These are phyloP conservation scores for Sturmia bella DNA, from an alignment of 2,888 invertebrate species.

Conservation along the genomic window DNA sequence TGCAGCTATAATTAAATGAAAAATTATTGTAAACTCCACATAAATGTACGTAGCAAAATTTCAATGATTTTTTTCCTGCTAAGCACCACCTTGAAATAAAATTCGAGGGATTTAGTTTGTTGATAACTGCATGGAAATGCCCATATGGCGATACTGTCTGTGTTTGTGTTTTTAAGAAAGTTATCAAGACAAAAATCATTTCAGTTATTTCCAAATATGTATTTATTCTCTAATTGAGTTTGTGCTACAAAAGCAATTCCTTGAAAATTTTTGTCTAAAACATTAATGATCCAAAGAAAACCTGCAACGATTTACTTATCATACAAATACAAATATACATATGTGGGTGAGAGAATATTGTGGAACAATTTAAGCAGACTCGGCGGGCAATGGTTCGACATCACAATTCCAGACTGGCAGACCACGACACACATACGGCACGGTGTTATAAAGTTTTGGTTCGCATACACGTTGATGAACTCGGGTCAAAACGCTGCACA, in stretches of 20 bases:
- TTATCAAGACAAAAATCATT: too few species aligned
- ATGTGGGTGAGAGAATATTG: background rate
- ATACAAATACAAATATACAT: background rate
- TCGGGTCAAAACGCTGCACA: conserved; percentile 73
- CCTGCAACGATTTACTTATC: conserved; percentile 30
- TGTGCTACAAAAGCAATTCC: background rate
- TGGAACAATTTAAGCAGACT: background rate
- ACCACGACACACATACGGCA: conserved; percentile 77
- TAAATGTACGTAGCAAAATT: too few species aligned
- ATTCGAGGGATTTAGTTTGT: too few species aligned
- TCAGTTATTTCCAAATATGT: too few species aligned
- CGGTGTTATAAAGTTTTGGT: conserved; percentile 75
- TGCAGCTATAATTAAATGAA: too few species aligned
- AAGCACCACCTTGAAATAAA: too few species aligned
- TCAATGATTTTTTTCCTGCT: too few species aligned
- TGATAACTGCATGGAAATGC: too few species aligned
- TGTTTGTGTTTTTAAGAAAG: too few species aligned
- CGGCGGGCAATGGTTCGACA: conserved; percentile 73
- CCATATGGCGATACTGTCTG: too few species aligned
- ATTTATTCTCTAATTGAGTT: too few species aligned
- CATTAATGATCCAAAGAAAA: conserved; percentile 8
- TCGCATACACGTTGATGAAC: conserved; percentile 76
- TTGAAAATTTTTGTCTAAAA: conserved; percentile 6
- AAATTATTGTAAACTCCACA: too few species aligned
- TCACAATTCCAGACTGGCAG: conserved; percentile 77